phyloP scores from a whole-genome alignment of 2,888 invertebrate species.

The Synanthedon myopaeformis region DNA sequence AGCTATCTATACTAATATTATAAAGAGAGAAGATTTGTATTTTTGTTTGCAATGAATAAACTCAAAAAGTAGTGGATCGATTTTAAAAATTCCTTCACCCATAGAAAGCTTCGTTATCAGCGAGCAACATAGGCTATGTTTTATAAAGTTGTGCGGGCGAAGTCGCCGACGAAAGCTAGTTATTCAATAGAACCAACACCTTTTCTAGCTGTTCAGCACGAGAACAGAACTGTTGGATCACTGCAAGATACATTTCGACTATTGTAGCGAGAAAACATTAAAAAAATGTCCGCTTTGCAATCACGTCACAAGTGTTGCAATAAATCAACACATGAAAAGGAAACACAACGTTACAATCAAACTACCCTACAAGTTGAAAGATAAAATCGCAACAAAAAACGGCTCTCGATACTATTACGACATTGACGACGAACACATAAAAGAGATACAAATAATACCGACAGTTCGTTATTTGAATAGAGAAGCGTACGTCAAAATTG shows the following conservation, averaged over 20 bases:
- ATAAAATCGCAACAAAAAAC: slow-evolving; percentile 15
- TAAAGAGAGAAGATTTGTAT: no score
- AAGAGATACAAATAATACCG: slow-evolving; percentile 41
- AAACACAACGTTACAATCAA: slow-evolving; percentile 26
- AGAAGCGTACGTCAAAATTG: slow-evolving; percentile 29
- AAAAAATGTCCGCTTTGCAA: slow-evolving; percentile 49
- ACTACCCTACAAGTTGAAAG: slow-evolving; percentile 21
- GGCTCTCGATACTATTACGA: slow-evolving; percentile 35
- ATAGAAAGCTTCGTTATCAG: no score
- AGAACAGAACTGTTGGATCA: slow-evolving; percentile 34
- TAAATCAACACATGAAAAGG: slow-evolving; percentile 23
- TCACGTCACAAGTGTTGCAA: slow-evolving; percentile 22
- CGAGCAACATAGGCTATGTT: no score
- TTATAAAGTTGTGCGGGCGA: neutral
- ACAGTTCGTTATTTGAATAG: slow-evolving; percentile 42
- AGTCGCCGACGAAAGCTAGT: neutral
- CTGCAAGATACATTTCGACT: slow-evolving; percentile 42
- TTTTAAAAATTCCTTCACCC: no score
- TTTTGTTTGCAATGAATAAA: no score
- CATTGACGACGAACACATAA: slow-evolving; percentile 15
- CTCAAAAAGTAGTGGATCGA: no score
- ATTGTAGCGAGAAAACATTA: slow-evolving; percentile 32
- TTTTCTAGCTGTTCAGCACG: slow-evolving; percentile 42
- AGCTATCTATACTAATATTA: no score
- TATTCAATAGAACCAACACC: neutral